A percentile compares a stretch with the other conserved stretches of the same genome.
Conservation (phyloP, 1,140 invertebrate species). For the Lerema accius region DNA sequence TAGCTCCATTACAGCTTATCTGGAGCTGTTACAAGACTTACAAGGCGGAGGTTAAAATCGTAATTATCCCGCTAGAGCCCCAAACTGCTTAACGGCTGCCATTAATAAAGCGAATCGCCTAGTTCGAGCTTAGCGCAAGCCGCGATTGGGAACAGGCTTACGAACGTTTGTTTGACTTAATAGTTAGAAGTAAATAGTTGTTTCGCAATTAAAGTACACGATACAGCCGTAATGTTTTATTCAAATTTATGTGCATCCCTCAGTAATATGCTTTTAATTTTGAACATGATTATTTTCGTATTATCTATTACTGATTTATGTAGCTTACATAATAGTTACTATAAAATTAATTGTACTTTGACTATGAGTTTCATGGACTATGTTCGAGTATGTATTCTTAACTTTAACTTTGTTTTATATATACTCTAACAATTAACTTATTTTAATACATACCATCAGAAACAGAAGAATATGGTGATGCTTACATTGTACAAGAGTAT, state of each 20-base stretch:
- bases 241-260: neutral
- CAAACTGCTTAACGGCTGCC: constrained; percentile 41
- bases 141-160: constrained; percentile 14
- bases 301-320: no score
- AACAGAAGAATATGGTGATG: no score
- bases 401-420: no score
- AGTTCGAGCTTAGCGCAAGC: constrained; percentile 33
- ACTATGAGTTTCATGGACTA: no score
- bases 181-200: constrained; percentile 21
- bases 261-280: neutral
- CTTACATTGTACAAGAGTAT: no score
- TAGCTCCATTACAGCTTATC: constrained; percentile 22
- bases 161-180: constrained; percentile 22
- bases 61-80: constrained; percentile 36
- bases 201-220: neutral
- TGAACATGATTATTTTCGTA: neutral
- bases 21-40: constrained; percentile 36
- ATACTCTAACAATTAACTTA: no score
- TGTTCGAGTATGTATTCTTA: no score
- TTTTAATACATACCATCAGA: no score
- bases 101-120: constrained; percentile 45
- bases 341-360: no score
- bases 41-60: constrained; percentile 40
- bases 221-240: neutral
- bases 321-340: no score